Evolutionary conservation across 2,113 vertebrate genomes (phyloP).

Genomic region (Tetrax tetrax): DNA sequence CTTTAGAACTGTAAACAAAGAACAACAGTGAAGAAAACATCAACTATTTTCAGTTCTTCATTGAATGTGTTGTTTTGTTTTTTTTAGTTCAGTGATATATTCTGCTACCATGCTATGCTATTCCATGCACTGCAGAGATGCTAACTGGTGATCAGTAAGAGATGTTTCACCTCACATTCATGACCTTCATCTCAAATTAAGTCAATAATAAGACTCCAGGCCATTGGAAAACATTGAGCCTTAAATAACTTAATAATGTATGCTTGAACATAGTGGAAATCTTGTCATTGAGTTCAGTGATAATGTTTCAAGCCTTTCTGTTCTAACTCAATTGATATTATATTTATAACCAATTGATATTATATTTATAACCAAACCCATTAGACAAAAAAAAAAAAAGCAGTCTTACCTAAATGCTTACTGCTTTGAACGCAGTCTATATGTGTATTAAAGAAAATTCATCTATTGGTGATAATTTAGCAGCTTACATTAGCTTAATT

Average conservation of each 20-base stretch:
- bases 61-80: rapidly evolving
- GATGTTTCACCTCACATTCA: neutral
- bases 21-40: neutral
- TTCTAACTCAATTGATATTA: neutral
- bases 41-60: neutral
- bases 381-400: neutral
- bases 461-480: neutral
- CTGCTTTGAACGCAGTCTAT: neutral
- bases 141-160: neutral
- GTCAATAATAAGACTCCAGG: neutral
- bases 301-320: neutral
- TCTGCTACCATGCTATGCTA: neutral
- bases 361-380: neutral
- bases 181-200: neutral
- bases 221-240: neutral
- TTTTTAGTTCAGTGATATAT: neutral
- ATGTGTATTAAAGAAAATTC: neutral
- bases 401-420: neutral
- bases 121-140: neutral
- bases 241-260: neutral
- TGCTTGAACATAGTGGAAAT: neutral
- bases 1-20: neutral
- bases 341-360: neutral
- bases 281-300: neutral
- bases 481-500: neutral